Evolutionary conservation across 2,888 invertebrate species (phyloP).

Genomic region (Caenorhabditis panamensis): DNA sequence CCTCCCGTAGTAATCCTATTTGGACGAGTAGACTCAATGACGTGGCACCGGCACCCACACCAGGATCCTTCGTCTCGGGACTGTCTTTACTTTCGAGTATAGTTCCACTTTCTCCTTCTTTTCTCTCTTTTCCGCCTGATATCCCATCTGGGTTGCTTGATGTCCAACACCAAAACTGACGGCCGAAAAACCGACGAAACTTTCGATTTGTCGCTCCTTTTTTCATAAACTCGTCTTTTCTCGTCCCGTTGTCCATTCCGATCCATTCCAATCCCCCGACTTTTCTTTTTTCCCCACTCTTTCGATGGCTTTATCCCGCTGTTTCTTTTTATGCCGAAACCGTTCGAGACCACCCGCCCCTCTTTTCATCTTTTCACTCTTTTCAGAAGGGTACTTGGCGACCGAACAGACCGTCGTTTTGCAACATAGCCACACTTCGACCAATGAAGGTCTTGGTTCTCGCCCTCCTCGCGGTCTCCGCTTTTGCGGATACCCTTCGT

Average conservation of each 20-base stretch:
- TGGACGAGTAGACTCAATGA: slow-evolving; percentile 26
- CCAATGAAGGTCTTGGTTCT: slow-evolving; percentile 55
- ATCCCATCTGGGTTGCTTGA: slow-evolving; percentile 45
- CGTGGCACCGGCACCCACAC: too few species aligned
- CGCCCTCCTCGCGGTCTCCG: slow-evolving; percentile 43
- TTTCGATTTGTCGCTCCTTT: slow-evolving; percentile 38
- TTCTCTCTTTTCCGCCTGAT: slow-evolving; percentile 42
- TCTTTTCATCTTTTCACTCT: slow-evolving; percentile 24
- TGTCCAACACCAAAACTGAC: slow-evolving; percentile 46
- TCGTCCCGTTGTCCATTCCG: neutral
- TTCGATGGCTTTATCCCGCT: too few species aligned
- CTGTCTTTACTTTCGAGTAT: neutral
- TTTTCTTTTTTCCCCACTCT: too few species aligned
- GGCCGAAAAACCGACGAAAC: slow-evolving; percentile 12
- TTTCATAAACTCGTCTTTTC: slow-evolving; percentile 49
- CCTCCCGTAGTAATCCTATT: slow-evolving; percentile 44
- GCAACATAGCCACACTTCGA: slow-evolving; percentile 30
- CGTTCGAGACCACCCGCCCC: slow-evolving; percentile 16
- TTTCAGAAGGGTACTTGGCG: slow-evolving; percentile 57
- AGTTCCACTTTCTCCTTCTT: slow-evolving; percentile 8
- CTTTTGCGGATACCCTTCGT: slow-evolving; percentile 50
- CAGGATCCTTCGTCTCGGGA: too few species aligned
- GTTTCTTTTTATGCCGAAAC: slow-evolving; percentile 15
- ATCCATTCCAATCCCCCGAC: slow-evolving; percentile 28
- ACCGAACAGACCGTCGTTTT: slow-evolving; percentile 49